A percentile compares a stretch with the other conserved stretches of the same genome.
These are phyloP conservation scores for Trachelus stipa DNA, from an alignment of 2,888 invertebrate species.

Conservation along the genomic window DNA sequence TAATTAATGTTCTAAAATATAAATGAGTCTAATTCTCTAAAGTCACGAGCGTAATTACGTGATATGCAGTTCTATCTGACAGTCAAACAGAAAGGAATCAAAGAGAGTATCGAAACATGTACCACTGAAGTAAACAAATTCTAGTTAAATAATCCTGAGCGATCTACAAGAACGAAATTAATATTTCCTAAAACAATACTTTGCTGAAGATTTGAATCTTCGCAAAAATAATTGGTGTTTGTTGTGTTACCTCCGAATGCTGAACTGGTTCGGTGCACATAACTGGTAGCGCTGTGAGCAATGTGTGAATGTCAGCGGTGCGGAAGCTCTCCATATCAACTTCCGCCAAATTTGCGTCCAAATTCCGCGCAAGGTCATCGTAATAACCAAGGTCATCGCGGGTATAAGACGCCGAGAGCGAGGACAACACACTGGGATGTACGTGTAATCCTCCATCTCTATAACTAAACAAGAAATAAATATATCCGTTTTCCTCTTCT, in stretches of 20 bases:
- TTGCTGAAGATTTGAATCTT: neutral
- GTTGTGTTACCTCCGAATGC: constrained; percentile 58
- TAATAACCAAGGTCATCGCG: constrained; percentile 77
- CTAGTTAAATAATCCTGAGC: neutral
- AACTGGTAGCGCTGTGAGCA: constrained; percentile 82
- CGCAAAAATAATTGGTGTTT: neutral
- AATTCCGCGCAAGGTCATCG: constrained; percentile 86
- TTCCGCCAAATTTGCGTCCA: constrained; percentile 93
- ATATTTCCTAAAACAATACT: neutral
- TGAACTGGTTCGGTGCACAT: constrained; percentile 68
- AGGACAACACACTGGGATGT: constrained; percentile 83
- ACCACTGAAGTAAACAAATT: neutral
- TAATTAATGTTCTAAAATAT: neutral
- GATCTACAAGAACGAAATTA: neutral
- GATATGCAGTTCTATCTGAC: neutral
- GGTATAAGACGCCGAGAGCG: constrained; percentile 84
- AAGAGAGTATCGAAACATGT: neutral
- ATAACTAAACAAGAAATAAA: constrained; percentile 69
- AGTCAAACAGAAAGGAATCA: neutral
- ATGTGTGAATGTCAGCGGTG: constrained; percentile 90
- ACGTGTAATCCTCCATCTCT: constrained; percentile 82
- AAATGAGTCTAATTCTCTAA: neutral
- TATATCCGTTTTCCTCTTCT: constrained; percentile 15
- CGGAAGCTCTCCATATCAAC: constrained; percentile 96
- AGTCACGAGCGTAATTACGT: neutral